Conservation (phyloP, 2,113 vertebrate species). For the Camarhynchus parvulus region DNA sequence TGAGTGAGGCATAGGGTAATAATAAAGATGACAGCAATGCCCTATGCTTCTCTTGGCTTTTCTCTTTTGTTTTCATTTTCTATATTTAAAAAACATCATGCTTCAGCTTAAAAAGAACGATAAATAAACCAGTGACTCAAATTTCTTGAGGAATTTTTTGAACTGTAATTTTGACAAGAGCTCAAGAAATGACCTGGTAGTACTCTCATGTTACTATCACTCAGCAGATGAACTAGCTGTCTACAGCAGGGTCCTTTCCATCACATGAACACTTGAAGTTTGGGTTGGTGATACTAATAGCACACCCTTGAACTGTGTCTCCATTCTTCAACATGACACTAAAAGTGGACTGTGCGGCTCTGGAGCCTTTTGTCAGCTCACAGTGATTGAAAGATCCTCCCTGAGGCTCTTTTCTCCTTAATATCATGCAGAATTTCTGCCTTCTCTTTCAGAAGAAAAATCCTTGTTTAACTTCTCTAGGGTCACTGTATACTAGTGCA, state of each 20-base stretch:
- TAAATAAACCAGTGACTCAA: neutral
- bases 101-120: neutral
- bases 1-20: constrained; percentile 7
- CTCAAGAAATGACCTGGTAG: neutral
- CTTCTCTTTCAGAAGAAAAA: constrained; percentile 45
- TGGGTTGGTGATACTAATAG: constrained; percentile 33
- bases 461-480: constrained; percentile 36
- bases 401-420: constrained; percentile 42
- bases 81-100: neutral
- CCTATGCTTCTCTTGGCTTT: neutral
- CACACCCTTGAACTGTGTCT: constrained; percentile 50
- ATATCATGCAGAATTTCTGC: constrained; percentile 38
- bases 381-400: constrained; percentile 57
- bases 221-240: constrained; percentile 6
- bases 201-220: neutral
- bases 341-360: constrained; percentile 51
- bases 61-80: constrained; percentile 1
- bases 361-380: constrained; percentile 51
- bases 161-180: neutral
- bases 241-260: constrained; percentile 20
- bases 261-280: constrained; percentile 17
- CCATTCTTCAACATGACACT: constrained; percentile 49
- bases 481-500: constrained; percentile 21
- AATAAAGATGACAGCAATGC: constrained; percentile 17
- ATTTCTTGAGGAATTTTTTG: neutral